phyloP scores from a whole-genome alignment of 2,888 invertebrate species.

The Nephrocerus scutellatus region DNA sequence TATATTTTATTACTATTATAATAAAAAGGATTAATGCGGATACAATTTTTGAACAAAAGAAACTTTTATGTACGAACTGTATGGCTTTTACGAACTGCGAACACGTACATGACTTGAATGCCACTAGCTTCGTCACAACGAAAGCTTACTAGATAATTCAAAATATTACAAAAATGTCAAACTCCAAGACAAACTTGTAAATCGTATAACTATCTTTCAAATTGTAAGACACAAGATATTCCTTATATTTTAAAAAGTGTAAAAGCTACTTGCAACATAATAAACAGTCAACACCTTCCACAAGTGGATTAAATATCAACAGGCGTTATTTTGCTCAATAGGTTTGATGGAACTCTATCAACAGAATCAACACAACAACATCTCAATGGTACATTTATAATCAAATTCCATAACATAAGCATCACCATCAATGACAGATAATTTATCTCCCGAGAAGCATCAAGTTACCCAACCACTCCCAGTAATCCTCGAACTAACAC shows the following conservation, averaged over 20 bases:
- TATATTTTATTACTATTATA: no score
- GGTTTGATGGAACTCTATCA: no score
- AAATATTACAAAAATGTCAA: no score
- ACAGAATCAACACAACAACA: no score
- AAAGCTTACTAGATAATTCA: no score
- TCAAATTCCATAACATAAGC: slow-evolving; percentile 9
- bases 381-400: slow-evolving; percentile 11
- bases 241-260: slow-evolving; percentile 11
- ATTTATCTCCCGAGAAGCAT: slow-evolving; percentile 8
- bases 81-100: no score
- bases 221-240: slow-evolving; percentile 10
- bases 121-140: no score
- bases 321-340: slow-evolving; percentile 10
- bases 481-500: slow-evolving; percentile 11
- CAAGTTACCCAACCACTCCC: slow-evolving; percentile 7
- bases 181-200: slow-evolving; percentile 9
- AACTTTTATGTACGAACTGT: no score
- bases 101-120: no score
- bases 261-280: slow-evolving; percentile 10
- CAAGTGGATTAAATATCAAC: slow-evolving; percentile 8
- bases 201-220: slow-evolving; percentile 6
- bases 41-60: no score
- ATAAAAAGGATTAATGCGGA: no score
- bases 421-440: slow-evolving; percentile 9
- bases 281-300: slow-evolving; percentile 12